Evolutionary conservation across 2,888 invertebrate species (phyloP).

Genomic region (Sminthurides aquaticus): DNA sequence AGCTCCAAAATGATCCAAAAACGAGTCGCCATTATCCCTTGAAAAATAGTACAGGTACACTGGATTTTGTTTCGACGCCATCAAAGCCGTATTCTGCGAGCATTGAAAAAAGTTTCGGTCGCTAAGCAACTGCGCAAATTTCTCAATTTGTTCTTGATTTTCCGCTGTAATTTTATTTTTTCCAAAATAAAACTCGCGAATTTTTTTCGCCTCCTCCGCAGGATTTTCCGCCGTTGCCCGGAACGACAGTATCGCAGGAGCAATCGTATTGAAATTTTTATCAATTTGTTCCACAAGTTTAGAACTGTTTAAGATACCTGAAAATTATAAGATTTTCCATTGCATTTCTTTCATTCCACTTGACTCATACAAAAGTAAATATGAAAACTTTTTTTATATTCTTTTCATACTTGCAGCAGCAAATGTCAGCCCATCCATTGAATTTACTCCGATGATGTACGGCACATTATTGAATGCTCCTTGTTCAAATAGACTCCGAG

Average conservation of each 20-base stretch:
- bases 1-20: constrained; percentile 36
- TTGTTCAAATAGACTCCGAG: constrained; percentile 24
- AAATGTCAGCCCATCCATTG: constrained; percentile 31
- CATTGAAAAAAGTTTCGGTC: constrained; percentile 37
- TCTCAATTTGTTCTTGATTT: constrained; percentile 24
- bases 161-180: constrained; percentile 18
- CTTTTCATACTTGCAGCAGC: constrained; percentile 33
- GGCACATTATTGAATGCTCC: constrained; percentile 33
- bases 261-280: constrained; percentile 33
- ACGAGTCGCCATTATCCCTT: constrained; percentile 27
- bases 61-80: constrained; percentile 24
- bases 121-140: constrained; percentile 32
- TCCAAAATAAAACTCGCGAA: constrained; percentile 33
- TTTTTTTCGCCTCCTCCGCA: constrained; percentile 19
- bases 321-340: constrained; percentile 9
- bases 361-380: no score
- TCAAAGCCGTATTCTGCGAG: constrained; percentile 25
- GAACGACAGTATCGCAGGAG: constrained; percentile 31
- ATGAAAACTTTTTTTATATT: neutral
- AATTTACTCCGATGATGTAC: constrained; percentile 33
- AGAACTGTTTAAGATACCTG: constrained; percentile 35
- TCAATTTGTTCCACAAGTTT: constrained; percentile 32
- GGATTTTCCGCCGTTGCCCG: constrained; percentile 18
- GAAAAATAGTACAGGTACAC: constrained; percentile 35
- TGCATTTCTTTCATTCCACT: neutral